phyloP scores from a whole-genome alignment of 1,140 invertebrate genomes.

The Drosophila eugracilis region DNA sequence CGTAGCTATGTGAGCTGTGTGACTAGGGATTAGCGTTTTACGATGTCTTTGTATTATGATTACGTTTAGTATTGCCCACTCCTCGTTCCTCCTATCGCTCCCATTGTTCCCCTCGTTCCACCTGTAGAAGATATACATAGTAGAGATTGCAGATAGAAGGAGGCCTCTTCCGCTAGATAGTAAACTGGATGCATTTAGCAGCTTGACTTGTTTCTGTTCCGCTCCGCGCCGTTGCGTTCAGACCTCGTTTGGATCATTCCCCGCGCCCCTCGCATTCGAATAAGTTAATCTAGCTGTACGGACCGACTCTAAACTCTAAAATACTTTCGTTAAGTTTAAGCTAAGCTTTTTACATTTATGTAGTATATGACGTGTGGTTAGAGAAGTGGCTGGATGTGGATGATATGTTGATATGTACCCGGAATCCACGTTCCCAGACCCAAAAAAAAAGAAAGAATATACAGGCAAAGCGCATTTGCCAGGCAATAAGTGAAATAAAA shows the following conservation, averaged over 20 bases:
- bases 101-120: not conserved
- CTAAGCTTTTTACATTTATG: conserved; percentile 67
- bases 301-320: conserved; percentile 32
- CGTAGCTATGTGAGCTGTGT: conserved; percentile 45
- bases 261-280: conserved; percentile 43
- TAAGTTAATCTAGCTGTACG: conserved; percentile 40
- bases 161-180: conserved; percentile 13
- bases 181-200: conserved; percentile 40
- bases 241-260: conserved; percentile 39
- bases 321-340: conserved; percentile 62
- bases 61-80: conserved; percentile 42
- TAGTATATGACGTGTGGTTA: conserved; percentile 33
- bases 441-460: conserved; percentile 5
- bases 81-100: not conserved
- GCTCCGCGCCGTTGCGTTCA: conserved; percentile 14
- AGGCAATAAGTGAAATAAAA: conserved; percentile 35
- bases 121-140: not conserved
- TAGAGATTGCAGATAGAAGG: not conserved
- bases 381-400: not conserved
- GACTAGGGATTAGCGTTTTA: conserved; percentile 40
- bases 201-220: conserved; percentile 37
- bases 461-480: conserved; percentile 27
- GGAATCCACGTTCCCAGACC: conserved; percentile 22
- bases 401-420: not conserved
- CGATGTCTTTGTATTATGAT: conserved; percentile 38